Base-by-base conservation (phyloP, 2,797 vertebrate genomes). In the Cyprinodon diabolis region DNA sequence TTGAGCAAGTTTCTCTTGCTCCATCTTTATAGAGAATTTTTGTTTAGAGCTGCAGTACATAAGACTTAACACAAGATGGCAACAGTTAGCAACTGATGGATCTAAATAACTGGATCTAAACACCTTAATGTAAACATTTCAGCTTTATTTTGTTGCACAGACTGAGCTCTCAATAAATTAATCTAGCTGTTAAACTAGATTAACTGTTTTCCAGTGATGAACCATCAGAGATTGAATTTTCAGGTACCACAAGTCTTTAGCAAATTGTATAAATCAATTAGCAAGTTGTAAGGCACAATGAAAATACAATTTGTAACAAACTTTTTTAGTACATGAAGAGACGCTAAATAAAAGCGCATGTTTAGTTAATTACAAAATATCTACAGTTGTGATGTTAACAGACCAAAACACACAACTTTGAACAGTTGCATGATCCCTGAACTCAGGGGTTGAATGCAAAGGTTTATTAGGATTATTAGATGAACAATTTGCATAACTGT, bases 401-500 rank as follows among this genome's bases (percentile, higher is more conserved):
- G 49, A 51, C 49, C 49, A 51, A 15, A 51, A 51, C 49, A 51
- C 49, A 15, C 49, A 51, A 2, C 49, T 51, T 51, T 51, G 6
- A 17, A 51, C 15, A 15, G 49, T 14, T 51, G 49, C 49, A 51
- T 43, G 15, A 5, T 51, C 14, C 15, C 49, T 15, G 15, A 51
- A 51, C 5, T 51, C 14, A 17, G 14, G 14, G 17, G 14, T 15
- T 51, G 49, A 51, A 51, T 51, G 49, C 14, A 51, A 51, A 17
- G 15, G 15, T 51, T 17, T 51, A 51, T 12, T 13, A 47, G 43
- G n/a, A 47, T 15, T 14, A 66, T 66, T 45, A 23, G 11, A 12
- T 47, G 43, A 11, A 15, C 21, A 66, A 66, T 57, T 35, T 35
- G 17, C 47, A 35, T 48, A 71, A 30, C 43, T 82, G 48, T 71